phyloP scores from a whole-genome alignment of 2,113 vertebrate genomes.

The Thamnophis sirtalis region DNA sequence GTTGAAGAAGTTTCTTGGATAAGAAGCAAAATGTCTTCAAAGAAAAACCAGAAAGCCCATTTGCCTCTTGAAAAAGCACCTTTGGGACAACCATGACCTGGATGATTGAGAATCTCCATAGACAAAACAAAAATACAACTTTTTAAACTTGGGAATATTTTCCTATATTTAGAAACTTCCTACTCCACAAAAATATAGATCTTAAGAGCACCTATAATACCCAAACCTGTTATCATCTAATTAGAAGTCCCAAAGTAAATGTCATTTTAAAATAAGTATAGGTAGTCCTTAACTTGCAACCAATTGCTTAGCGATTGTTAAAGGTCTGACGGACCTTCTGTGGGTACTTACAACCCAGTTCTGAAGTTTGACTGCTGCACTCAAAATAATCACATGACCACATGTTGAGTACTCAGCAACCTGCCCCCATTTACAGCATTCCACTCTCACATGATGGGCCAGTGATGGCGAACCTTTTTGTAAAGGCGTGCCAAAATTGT shows the following conservation, averaged over 20 bases:
- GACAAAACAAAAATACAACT: neutral
- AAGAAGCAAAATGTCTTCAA: too few species aligned
- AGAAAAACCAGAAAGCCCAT: too few species aligned
- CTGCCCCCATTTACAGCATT: neutral
- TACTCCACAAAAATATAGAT: conserved; percentile 43
- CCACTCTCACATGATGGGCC: neutral
- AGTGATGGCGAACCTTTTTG: too few species aligned
- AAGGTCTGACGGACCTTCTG: neutral
- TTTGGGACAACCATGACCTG: too few species aligned
- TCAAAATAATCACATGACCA: neutral
- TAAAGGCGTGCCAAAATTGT: too few species aligned
- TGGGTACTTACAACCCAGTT: neutral
- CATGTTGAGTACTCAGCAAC: neutral
- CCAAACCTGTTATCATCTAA: conserved; percentile 55
- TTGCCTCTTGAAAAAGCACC: too few species aligned
- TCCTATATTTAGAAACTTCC: conserved; percentile 39
- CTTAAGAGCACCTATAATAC: conserved; percentile 59
- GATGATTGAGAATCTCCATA: too few species aligned
- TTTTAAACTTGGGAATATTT: neutral
- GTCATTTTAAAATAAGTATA: conserved; percentile 55
- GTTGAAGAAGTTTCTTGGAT: too few species aligned
- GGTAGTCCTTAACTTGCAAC: neutral
- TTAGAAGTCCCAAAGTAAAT: conserved; percentile 50
- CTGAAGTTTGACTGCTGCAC: neutral
- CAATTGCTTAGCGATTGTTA: neutral